Evolutionary conservation across 2,113 vertebrate species (phyloP).

Genomic region (Meles meles): DNA sequence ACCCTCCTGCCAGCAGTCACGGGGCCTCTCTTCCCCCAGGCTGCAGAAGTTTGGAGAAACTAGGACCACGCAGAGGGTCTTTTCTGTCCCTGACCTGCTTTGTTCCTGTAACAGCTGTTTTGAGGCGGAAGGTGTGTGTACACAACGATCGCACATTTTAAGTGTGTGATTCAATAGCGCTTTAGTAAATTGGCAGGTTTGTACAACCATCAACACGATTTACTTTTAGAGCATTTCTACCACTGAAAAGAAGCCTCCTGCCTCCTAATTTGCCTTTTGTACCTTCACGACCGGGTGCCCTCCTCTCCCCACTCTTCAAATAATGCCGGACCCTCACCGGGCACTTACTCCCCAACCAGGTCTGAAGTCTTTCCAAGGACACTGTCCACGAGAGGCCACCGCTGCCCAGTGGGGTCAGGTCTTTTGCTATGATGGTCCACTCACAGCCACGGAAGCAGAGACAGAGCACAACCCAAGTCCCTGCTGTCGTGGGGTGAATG

Average conservation of each 20-base stretch:
- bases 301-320: accelerated
- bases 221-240: not conserved
- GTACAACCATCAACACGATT: not conserved
- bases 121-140: not conserved
- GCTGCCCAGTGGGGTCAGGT: accelerated
- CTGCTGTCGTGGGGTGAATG: accelerated
- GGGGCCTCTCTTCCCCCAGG: accelerated
- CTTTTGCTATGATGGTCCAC: accelerated
- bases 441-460: accelerated
- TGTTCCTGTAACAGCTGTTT: not conserved
- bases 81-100: not conserved
- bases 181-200: not conserved
- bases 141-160: not conserved
- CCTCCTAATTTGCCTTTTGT: not conserved
- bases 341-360: not conserved
- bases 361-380: accelerated
- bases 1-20: accelerated
- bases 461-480: accelerated
- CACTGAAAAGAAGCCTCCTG: not conserved
- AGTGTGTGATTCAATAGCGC: not conserved
- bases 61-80: accelerated
- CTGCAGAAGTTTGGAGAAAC: not conserved
- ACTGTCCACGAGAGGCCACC: accelerated
- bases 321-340: accelerated
- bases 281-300: not conserved